phyloP scores from a whole-genome alignment of 2,888 invertebrate genomes.

The Sepioteuthis lessoniana region DNA sequence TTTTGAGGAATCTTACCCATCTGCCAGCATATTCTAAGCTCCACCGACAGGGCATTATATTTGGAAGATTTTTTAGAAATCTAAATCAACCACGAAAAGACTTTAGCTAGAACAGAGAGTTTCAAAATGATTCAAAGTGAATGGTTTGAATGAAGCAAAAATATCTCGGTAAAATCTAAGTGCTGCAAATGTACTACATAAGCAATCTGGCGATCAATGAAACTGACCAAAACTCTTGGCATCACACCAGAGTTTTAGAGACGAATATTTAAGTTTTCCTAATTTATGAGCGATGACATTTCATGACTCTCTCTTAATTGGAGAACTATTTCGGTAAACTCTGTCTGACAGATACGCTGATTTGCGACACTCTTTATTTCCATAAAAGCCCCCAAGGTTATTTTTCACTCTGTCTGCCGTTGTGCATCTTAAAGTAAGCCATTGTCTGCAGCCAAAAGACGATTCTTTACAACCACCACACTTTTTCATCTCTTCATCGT shows the following conservation, averaged over 20 bases:
- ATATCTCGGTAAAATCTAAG: background rate
- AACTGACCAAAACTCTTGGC: background rate
- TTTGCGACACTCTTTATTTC: slow-evolving; percentile 9
- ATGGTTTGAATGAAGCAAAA: background rate
- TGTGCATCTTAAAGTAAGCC: background rate
- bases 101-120: no score
- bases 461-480: background rate
- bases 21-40: no score
- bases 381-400: slow-evolving; percentile 20
- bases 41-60: no score
- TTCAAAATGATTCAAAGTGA: background rate
- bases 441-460: background rate
- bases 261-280: slow-evolving; percentile 7
- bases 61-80: no score
- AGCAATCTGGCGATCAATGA: background rate
- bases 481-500: background rate
- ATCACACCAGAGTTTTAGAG: background rate
- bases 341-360: background rate
- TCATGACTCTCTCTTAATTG: background rate
- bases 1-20: no score
- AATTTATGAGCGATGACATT: slow-evolving; percentile 8
- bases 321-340: slow-evolving; percentile 18
- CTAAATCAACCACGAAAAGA: no score
- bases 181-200: background rate
- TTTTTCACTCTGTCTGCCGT: background rate